These are phyloP conservation scores for Cliona cf. orientalis DNA, from an alignment of 37 sponge, comb jelly and placozoan genomes.

Conservation along the genomic window DNA sequence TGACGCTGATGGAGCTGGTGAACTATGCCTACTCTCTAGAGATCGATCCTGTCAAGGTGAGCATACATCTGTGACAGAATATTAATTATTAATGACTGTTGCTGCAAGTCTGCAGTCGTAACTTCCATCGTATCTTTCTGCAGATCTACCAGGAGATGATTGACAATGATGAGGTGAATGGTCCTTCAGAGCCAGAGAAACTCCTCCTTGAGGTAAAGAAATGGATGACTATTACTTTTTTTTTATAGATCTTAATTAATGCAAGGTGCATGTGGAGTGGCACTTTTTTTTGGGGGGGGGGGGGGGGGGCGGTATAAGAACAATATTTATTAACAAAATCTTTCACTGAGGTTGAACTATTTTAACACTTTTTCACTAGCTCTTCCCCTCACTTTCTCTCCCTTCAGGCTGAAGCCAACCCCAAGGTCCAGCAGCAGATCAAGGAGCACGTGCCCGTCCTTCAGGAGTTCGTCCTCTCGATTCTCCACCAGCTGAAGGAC, in stretches of 20 bases:
- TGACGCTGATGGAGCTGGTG: constrained; percentile 55
- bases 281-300: too few relatives aligned
- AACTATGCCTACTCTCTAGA: constrained; percentile 62
- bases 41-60: constrained; percentile 85
- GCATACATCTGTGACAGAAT: not conserved
- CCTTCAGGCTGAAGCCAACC: constrained; percentile 68
- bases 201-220: constrained; percentile 17
- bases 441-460: constrained; percentile 48
- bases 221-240: not conserved
- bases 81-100: not conserved
- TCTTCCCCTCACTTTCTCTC: not conserved
- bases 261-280: constrained; percentile 2
- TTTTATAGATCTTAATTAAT: not conserved
- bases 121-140: not conserved
- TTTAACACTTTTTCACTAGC: not conserved
- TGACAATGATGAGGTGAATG: constrained; percentile 67
- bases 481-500: constrained; percentile 55
- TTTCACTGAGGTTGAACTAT: too few relatives aligned
- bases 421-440: constrained; percentile 58
- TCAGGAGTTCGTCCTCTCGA: constrained; percentile 54
- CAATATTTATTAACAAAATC: too few relatives aligned
- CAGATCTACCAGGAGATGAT: constrained; percentile 82
- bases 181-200: constrained; percentile 37
- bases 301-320: too few relatives aligned
- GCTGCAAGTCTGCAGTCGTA: not conserved